Base-by-base conservation (phyloP, 2,113 vertebrate species). In the Istiophorus platypterus region DNA sequence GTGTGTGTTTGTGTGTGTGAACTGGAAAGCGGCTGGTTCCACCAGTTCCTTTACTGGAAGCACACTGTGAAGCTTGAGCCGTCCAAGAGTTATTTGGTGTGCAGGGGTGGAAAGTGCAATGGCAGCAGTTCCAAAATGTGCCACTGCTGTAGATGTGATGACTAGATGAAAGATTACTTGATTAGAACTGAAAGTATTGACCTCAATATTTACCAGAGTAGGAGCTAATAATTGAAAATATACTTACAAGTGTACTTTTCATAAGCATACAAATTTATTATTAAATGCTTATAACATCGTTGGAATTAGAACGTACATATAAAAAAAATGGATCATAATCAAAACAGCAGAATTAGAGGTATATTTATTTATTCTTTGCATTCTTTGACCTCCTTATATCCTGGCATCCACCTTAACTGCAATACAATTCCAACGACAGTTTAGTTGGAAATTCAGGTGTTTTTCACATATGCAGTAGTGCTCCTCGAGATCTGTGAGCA, bases 21-120 rank as follows among this genome's bases (percentile, higher is more conserved):
- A 90, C 87, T 91, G 85, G 88, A 87, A 88, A 90, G 83, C 71
- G 58, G 71, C 85, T 78, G 82, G 86, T 84, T 78, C 70, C 87
- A 92, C 72, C 89, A 80, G 84, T 87, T 89, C 72, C 67, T 84
- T 91, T 87, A 85, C 89, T 91, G 91, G 90, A 92, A 93, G 78
- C 81, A 65, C 79, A 61, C 78, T 49, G 86, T 62, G 77, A 73
- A 57, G 79, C 70, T 61, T 42, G 59, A 85, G 67, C 69, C 29
- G 0, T 85, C 62, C 75, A 74, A 88, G 58, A 78, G 80, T 66
- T 77, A 82, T 88, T 82, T 82, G 81, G 72, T 85, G 45, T 61
- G 61, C 78, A 76, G 70, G 76, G 63, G 80, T 87, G 87, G 85
- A 86, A 91, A 87, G 81, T 81, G 41, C 63, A 76, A 54, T n/a